These are phyloP conservation scores for Danio rerio DNA, from an alignment of 2,113 vertebrate species.

Conservation along the genomic window GRCz12tu NC_133183.1:29305501-29306000, in stretches of 20 bases:
- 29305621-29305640: constrained; percentile 14
- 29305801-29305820: constrained; percentile 31
- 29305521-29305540: too few relatives aligned
- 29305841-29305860: constrained; percentile 61
- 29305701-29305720: constrained; percentile 39
- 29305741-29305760: constrained; percentile 30
- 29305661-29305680: constrained; percentile 3
- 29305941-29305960: constrained; percentile 28
- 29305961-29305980: constrained; percentile 45
- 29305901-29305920: constrained; percentile 49
- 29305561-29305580: neutral
- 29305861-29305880: constrained; percentile 4
- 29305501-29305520: too few relatives aligned
- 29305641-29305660: constrained; percentile 2
- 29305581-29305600: neutral
- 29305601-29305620: constrained; percentile 12
- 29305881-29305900: constrained; percentile 71
- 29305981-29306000: constrained; percentile 20
- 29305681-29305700: neutral
- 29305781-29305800: constrained; percentile 29
- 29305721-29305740: constrained; percentile 19
- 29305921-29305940: constrained; percentile 33
- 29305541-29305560: too few relatives aligned
- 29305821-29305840: constrained; percentile 59
- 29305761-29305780: constrained; percentile 1